These are phyloP conservation scores for Rhynchomys soricoides DNA, from an alignment of 2,113 vertebrate species.

Conservation along the genomic window DNA sequence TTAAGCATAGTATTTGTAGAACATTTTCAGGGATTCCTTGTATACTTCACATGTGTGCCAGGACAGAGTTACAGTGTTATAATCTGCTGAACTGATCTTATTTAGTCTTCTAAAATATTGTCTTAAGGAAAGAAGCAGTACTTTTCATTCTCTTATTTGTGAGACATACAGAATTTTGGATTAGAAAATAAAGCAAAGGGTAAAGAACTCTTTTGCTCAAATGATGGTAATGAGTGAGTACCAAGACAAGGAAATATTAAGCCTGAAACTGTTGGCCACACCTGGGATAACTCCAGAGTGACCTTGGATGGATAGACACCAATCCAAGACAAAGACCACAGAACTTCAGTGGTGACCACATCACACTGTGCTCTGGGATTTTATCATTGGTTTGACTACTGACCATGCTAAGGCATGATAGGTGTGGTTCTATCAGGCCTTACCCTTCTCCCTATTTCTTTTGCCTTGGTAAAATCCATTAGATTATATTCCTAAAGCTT, in stretches of 20 bases:
- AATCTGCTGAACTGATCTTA: not conserved
- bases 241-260: no score
- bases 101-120: not conserved
- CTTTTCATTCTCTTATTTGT: not conserved
- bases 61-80: not conserved
- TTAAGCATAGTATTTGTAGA: not conserved
- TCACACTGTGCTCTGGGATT: accelerated
- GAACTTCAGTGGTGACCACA: no score
- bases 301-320: no score
- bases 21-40: not conserved
- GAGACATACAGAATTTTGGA: not conserved
- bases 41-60: not conserved
- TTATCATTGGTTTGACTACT: accelerated
- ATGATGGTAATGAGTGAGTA: not conserved
- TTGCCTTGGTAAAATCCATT: not conserved
- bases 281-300: not conserved
- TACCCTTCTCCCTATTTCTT: not conserved
- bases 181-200: not conserved
- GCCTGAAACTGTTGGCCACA: not conserved
- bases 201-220: not conserved
- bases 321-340: not conserved
- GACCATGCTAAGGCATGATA: not conserved
- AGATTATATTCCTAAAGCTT: not conserved
- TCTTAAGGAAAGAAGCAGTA: not conserved
- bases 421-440: not conserved